Base-by-base conservation (phyloP, 1,140 invertebrate genomes). In the Bombus impatiens region DNA sequence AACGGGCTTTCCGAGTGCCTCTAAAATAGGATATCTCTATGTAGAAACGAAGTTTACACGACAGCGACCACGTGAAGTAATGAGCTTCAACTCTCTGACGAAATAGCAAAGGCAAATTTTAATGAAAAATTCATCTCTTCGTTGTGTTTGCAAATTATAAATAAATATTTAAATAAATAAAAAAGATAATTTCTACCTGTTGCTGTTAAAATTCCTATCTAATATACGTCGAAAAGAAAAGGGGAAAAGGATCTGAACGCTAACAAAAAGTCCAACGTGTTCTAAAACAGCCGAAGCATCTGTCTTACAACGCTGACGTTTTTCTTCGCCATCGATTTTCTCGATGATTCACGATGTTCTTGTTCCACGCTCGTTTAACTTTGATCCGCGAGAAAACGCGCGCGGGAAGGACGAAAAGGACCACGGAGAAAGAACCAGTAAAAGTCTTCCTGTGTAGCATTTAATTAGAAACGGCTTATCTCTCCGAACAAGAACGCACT, bases 401-500 rank as follows among this genome's bases (percentile, higher is more conserved):
- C 3, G 42, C 32, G 35, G n/a, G 47, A 47, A 65, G 59, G n/a
- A n/a, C 42, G 71, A 25, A 18, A 67, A 74, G 10, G 8, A 70
- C 0, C 4, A 10, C 5, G 53, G 40, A 40, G 53, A 68, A 42
- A 76, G 84, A 81, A 71, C 77, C 68, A 62, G 77, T 72, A 32
- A 70, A 76, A 65, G 79, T 78, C 74, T n/a, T 74, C 13, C 57
- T 78, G 86, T 57, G 72, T 77, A 86, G 84, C 89, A 90, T 92
- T 92, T 92, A 92, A 92, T 92, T 92, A 92, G 86, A 86, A 72
- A 44, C 81, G 65, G 86, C 82, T 89, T 91, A 91, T 89, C 89
- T 87, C 32, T 37, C 53, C 86, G 57, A 75, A 47, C 42, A 57
- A 76, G 87, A 82, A 78, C 81, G n/a, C n/a, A 72, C 10, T 53